A percentile compares a stretch with the other conserved stretches of the same genome.
Conservation (phyloP, 2,888 invertebrate species). For the Pocota personata region DNA sequence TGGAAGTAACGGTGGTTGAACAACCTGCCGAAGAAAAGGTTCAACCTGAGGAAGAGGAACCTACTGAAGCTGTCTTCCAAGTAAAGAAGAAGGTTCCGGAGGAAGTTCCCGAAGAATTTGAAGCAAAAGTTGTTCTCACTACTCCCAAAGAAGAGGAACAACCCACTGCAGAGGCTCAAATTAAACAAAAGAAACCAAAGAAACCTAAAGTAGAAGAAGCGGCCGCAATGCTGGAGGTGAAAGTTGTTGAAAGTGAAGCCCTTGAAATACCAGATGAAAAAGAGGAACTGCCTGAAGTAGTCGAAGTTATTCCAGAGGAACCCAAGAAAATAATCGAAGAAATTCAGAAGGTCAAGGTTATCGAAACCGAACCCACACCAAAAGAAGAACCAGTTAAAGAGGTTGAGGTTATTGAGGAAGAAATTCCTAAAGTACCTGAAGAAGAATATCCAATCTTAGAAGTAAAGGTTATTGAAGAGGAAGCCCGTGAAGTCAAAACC, state of each 20-base stretch:
- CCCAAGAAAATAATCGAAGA: conserved; percentile 43
- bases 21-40: conserved; percentile 71
- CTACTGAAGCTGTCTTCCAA: conserved; percentile 71
- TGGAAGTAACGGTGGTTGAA: conserved; percentile 58
- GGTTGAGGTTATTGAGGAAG: conserved; percentile 42
- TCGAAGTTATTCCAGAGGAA: conserved; percentile 60
- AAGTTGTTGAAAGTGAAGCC: conserved; percentile 71
- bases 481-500: conserved; percentile 60
- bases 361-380: conserved; percentile 57
- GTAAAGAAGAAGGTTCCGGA: conserved; percentile 77
- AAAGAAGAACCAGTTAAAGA: conserved; percentile 47
- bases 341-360: conserved; percentile 46
- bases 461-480: conserved; percentile 64
- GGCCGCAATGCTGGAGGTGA: conserved; percentile 68
- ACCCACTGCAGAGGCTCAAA: conserved; percentile 68
- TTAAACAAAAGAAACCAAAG: conserved; percentile 72
- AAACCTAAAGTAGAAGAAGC: conserved; percentile 74
- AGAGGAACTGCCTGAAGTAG: conserved; percentile 56
- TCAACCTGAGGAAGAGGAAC: conserved; percentile 73
- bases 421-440: conserved; percentile 20
- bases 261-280: conserved; percentile 75
- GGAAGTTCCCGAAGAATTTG: conserved; percentile 78
- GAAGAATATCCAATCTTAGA: conserved; percentile 44
- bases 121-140: conserved; percentile 77
- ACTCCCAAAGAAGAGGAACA: conserved; percentile 77